Base-by-base conservation (phyloP, 1,140 invertebrate species). In the Zaprionus lachaisei region DNA sequence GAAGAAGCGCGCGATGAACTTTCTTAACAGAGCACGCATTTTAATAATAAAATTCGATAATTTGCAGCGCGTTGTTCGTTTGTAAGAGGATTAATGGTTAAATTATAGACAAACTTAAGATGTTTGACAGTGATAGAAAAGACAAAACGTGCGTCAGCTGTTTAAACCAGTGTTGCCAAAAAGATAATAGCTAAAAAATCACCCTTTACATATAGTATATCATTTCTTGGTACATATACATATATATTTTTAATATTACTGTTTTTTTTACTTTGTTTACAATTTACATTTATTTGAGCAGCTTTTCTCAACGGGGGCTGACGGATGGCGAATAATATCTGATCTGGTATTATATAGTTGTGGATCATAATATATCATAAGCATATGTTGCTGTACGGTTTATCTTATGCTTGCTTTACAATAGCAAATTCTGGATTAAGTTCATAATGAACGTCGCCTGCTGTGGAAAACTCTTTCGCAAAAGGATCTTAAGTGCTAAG, bases 201-300 rank as follows among this genome's bases (percentile, higher is more conserved):
- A 20, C 20, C 20, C 20, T 20, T 20, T 1, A 20, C 20, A 20
- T 20, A 22, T 22, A 22, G 24, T 37, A 24, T n/a, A 54, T 26
- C 7, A 64, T n/a, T 26, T 12, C 9, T 6, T 63, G 31, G 31
- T 22, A 28, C 12, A 12, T 63, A n/a, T 54, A 47, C 57, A 5
- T 20, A 20, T 20, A 20, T 20, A 20, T 20, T 20, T 20, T 20
- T 20, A 20, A 20, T 20, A 20, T 20, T 20, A 20, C 20, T 20
- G 20, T 20, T 20, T 20, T 20, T 20, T 20, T 20, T 47, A 12
- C 24, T 49, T 28, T 11, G 12, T 44, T 76, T 76, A 60, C 64
- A 44, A 72, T 56, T 20, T 77, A 73, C 78, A 73, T 64, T 63
- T 65, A 71, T 66, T 85, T 83, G 84, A 84, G 81, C 78, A 72